These are phyloP conservation scores for Phenganax marumi DNA, from an alignment of 92 coral and sea anemone genomes.

Conservation along the genomic window DNA sequence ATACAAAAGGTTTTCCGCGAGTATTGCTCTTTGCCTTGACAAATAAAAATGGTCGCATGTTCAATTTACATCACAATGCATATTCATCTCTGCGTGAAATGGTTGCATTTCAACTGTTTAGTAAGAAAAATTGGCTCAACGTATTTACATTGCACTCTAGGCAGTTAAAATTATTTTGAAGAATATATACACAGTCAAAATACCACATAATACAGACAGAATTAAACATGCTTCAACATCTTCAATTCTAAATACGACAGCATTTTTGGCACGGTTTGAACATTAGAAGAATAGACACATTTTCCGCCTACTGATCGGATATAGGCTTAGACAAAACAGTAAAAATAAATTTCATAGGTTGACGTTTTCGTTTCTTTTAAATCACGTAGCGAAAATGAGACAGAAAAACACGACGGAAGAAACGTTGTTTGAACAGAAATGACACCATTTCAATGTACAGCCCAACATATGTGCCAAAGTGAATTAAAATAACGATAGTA, in stretches of 20 bases:
- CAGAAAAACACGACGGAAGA: not conserved
- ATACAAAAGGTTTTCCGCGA: not conserved
- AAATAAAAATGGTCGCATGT: not conserved
- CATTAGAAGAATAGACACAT: not conserved
- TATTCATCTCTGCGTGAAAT: not conserved
- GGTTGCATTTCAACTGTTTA: not conserved
- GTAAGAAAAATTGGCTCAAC: not conserved
- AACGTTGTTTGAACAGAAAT: not conserved
- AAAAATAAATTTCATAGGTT: not conserved
- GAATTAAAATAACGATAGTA: not conserved
- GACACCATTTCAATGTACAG: not conserved
- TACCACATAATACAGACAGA: not conserved
- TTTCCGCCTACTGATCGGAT: slow-evolving; percentile 26
- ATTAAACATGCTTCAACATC: not conserved
- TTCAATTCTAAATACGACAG: not conserved
- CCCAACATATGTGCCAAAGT: not conserved
- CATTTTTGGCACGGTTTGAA: slow-evolving; percentile 3
- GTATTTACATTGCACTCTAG: not conserved
- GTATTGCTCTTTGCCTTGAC: not conserved
- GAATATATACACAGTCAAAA: not conserved
- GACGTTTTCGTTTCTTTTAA: not conserved
- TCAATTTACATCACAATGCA: not conserved
- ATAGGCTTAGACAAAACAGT: slow-evolving; percentile 9
- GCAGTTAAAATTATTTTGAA: slow-evolving; percentile 5
- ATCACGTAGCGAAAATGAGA: not conserved